Evolutionary conservation across 35 echinoderm and acorn worm genomes (phyloP), one percentile per base, ranked within the genome.

Genomic region (Apostichopus californicus): DNA sequence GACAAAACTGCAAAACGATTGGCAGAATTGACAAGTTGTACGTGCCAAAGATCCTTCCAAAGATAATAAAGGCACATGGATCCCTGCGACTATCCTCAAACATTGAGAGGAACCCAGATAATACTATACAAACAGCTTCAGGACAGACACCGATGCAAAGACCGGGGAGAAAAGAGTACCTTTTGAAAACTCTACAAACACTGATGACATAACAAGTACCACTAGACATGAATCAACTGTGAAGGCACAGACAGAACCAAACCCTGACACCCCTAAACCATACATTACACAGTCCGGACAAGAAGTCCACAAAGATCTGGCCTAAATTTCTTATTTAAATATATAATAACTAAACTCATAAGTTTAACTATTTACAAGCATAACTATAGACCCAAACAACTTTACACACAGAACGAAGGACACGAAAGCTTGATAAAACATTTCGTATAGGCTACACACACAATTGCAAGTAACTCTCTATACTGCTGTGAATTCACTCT

Each of bases 41-140:
- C 78, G 54, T 23, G 82, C 91, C 20, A 25, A 25, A 25, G 24
- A 25, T 25, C 24, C 24, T 25, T 25, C 24, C 24, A 25, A 25
- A 25, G 24, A 25, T 25, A 25, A 25, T 25, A 25, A 25, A 25
- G 24, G 24, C 24, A 58, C 58, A 54, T 73, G 80, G 92, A 61
- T 7, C 77, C 92, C 80, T 28, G 92, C 9, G 3, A 81, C 25
- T 24, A 94, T 87, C 6, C 83, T 57, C 28, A 91, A 90, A 63
- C 20, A 58, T 55, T 55, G 77, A 59, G 56, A 78, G 71, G 89
- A 93, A 64, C 92, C 93, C 94, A 3, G 92, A 95, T 66, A 26
- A 86, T 1, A 25, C 24, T 25, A 25, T 25, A 24, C 21, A 64
- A 20, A 92, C 90, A 5, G 55, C 63, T n/a, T 34, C 72, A 87